These are phyloP conservation scores for Torymus aiolomorphi DNA, from an alignment of 2,888 invertebrate species.

Conservation along the genomic window DNA sequence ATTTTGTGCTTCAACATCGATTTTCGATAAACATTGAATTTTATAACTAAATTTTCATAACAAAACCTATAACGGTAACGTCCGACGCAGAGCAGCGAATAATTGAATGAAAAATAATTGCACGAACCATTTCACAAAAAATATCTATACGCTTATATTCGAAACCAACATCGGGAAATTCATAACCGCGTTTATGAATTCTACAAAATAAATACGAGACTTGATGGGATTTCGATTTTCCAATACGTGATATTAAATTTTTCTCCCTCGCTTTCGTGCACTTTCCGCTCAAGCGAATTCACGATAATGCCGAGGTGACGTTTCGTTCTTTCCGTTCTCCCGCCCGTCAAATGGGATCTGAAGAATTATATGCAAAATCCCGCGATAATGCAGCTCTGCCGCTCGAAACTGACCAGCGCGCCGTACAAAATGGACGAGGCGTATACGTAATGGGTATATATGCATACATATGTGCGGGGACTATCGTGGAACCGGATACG, in stretches of 20 bases:
- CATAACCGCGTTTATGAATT: not conserved
- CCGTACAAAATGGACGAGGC: not conserved
- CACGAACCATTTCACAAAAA: no score
- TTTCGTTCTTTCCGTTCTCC: conserved; percentile 26
- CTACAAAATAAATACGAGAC: conserved; percentile 14
- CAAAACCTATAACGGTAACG: no score
- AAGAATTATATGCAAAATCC: conserved; percentile 52
- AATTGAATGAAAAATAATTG: no score
- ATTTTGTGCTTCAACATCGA: not conserved
- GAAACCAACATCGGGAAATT: conserved; percentile 8
- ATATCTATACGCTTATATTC: no score
- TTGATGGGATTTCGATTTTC: conserved; percentile 43
- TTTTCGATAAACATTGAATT: no score
- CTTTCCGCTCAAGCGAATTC: conserved; percentile 17
- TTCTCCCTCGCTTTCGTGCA: not conserved
- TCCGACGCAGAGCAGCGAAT: no score
- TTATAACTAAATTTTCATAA: no score
- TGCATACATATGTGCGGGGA: no score
- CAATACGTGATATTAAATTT: conserved; percentile 27
- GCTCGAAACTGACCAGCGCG: conserved; percentile 20
- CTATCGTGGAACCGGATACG: no score
- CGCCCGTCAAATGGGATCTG: conserved; percentile 43
- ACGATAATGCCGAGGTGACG: conserved; percentile 33
- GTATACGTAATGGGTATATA: not conserved
- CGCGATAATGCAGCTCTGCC: conserved; percentile 5